Evolutionary conservation across 2,797 vertebrate genomes (phyloP).

Genomic region (Hypotaenidia philippensis): DNA sequence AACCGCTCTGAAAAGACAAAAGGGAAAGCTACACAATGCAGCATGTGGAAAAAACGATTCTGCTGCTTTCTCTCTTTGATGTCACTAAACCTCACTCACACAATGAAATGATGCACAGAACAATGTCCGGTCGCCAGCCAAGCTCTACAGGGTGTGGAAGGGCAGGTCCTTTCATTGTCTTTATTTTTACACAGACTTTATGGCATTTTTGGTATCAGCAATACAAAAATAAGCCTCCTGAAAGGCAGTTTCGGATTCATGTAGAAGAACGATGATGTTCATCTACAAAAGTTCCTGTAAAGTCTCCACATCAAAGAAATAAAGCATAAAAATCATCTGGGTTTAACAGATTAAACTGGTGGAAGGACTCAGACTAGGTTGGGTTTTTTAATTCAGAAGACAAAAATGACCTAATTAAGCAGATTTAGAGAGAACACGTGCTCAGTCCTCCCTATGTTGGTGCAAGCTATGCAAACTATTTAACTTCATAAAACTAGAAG

Average conservation of each 20-base stretch:
- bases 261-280: neutral
- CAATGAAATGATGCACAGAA: constrained; percentile 28
- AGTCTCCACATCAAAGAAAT: neutral
- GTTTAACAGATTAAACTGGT: neutral
- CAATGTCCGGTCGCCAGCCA: constrained; percentile 23
- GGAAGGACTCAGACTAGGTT: neutral
- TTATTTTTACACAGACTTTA: constrained; percentile 28
- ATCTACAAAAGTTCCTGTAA: neutral
- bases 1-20: constrained; percentile 12
- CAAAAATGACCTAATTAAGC: neutral
- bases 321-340: neutral
- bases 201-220: constrained; percentile 9
- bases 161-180: constrained; percentile 11
- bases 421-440: neutral
- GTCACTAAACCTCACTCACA: constrained; percentile 36
- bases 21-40: constrained; percentile 37
- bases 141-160: neutral
- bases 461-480: neutral
- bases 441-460: neutral
- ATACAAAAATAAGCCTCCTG: constrained; percentile 26
- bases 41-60: constrained; percentile 16
- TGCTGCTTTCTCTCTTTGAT: constrained; percentile 59
- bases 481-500: neutral
- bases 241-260: neutral
- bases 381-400: neutral